Evolutionary conservation across 1,140 invertebrate species (phyloP).

Genomic region (Cyphomyrmex costatus): DNA sequence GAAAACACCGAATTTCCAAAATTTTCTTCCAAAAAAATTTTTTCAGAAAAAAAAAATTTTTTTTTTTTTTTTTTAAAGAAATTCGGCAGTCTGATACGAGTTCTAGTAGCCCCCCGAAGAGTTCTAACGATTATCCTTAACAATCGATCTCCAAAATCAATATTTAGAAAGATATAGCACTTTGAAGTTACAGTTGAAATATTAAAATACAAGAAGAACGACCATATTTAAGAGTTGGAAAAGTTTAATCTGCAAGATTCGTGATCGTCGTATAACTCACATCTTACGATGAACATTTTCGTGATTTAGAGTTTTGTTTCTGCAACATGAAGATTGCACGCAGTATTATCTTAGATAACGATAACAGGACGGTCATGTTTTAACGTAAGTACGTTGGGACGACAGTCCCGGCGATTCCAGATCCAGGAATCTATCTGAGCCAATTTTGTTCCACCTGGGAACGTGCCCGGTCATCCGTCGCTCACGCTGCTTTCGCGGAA

Average conservation of each 20-base stretch:
- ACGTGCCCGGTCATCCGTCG: constrained; percentile 7
- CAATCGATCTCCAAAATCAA: no score
- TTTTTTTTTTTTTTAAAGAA: no score
- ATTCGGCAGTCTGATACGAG: no score
- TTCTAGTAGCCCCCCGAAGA: no score
- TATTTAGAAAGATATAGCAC: no score
- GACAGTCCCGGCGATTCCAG: neutral
- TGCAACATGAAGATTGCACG: neutral
- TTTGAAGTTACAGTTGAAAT: no score
- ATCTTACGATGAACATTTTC: neutral
- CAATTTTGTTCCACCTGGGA: constrained; percentile 25
- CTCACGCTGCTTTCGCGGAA: constrained; percentile 46
- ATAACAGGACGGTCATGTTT: neutral
- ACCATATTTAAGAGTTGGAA: neutral
- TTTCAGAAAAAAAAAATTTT: no score
- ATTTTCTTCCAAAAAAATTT: no score
- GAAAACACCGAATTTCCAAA: no score
- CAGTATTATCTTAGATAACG: constrained; percentile 15
- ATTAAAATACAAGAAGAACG: neutral
- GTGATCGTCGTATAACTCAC: neutral
- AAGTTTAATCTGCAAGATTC: neutral
- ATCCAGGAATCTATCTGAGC: constrained; percentile 39
- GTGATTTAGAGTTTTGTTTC: neutral
- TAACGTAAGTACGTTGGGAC: neutral
- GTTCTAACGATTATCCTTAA: no score